phyloP scores from a whole-genome alignment of 2,797 vertebrate species.

The Serranus cabrilla region DNA sequence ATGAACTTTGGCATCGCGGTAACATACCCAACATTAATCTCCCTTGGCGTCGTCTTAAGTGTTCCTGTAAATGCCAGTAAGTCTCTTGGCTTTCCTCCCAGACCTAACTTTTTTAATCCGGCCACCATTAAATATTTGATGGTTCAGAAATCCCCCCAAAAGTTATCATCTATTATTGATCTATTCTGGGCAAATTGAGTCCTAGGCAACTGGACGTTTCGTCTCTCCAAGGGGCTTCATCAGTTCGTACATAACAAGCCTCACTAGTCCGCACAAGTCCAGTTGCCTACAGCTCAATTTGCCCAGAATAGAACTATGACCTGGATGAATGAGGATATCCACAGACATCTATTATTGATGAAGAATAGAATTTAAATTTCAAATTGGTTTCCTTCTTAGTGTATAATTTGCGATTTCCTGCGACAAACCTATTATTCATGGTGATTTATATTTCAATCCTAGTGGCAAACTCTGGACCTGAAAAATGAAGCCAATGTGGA shows the following conservation, averaged over 20 bases:
- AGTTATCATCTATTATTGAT: conserved; percentile 29
- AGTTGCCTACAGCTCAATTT: too few relatives aligned
- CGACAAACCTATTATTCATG: neutral
- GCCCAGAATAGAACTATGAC: too few relatives aligned
- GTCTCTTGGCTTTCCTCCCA: conserved; percentile 53
- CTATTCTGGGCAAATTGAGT: too few relatives aligned
- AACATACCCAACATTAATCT: conserved; percentile 96
- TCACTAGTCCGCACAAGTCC: too few relatives aligned
- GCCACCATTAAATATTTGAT: conserved; percentile 43
- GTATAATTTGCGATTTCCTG: neutral
- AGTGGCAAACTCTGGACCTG: too few relatives aligned
- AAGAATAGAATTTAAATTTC: conserved; percentile 18
- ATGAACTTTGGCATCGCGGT: conserved; percentile 98
- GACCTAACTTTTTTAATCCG: neutral
- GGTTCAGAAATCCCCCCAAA: conserved; percentile 4
- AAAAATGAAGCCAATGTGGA: too few relatives aligned
- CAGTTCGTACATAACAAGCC: too few relatives aligned
- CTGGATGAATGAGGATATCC: too few relatives aligned
- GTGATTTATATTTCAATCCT: neutral
- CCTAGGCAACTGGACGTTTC: too few relatives aligned
- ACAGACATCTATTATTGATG: conserved; percentile 38
- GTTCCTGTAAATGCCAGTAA: conserved; percentile 97
- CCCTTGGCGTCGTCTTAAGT: conserved; percentile 95
- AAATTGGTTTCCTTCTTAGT: neutral
- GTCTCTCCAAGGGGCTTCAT: too few relatives aligned